Percentiles rank a stretch among this genome's conserved stretches.
These are phyloP conservation scores for Otus sunia DNA, from an alignment of 2,113 vertebrate genomes.

Conservation along the genomic window DNA sequence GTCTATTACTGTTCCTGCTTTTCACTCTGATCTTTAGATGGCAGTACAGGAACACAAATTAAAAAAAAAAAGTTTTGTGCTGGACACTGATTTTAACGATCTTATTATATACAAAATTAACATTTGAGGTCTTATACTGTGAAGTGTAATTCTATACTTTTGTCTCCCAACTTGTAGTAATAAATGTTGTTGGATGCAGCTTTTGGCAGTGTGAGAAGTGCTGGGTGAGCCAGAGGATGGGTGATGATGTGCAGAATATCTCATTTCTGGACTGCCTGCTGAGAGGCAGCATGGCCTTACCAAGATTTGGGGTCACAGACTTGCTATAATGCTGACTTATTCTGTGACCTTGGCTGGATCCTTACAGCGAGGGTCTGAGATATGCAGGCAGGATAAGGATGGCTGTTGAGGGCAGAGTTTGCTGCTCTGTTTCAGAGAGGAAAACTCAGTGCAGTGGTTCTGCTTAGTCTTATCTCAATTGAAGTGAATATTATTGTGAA, in stretches of 20 bases:
- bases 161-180: not conserved
- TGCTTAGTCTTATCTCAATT: not conserved
- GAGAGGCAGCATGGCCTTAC: not conserved
- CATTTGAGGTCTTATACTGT: not conserved
- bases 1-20: not conserved
- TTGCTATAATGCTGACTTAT: not conserved
- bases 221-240: not conserved
- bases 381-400: not conserved
- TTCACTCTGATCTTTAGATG: conserved; percentile 58
- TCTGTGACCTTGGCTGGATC: not conserved
- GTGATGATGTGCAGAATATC: not conserved
- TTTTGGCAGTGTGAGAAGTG: not conserved
- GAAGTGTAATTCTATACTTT: not conserved
- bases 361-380: not conserved
- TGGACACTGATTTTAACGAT: not conserved
- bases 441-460: not conserved
- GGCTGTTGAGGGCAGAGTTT: not conserved
- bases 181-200: not conserved
- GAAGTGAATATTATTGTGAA: not conserved
- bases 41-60: conserved; percentile 51
- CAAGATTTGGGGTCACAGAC: not conserved
- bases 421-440: not conserved
- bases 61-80: not conserved
- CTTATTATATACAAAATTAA: not conserved
- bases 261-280: not conserved